Percentiles rank a stretch among this genome's conserved stretches.
These are phyloP conservation scores for Malachius bipustulatus DNA, from an alignment of 2,888 invertebrate genomes.

Conservation along the genomic window DNA sequence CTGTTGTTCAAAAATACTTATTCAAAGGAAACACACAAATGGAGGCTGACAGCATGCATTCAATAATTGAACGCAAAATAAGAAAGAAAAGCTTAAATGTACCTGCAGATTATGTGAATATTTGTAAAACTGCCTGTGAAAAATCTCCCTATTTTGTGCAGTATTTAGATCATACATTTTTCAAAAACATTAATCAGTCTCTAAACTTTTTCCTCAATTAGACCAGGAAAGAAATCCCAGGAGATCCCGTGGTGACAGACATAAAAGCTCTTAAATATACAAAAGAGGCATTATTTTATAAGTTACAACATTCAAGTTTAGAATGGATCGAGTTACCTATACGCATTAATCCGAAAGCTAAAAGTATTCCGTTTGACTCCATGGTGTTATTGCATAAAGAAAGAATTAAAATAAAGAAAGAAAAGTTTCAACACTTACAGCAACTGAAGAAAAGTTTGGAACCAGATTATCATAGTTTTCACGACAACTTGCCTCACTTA, in stretches of 20 bases:
- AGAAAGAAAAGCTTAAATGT: not conserved
- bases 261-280: conserved; percentile 15
- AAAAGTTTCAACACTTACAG: conserved; percentile 19
- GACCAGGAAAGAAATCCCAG: conserved; percentile 17
- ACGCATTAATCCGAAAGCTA: conserved; percentile 5
- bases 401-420: conserved; percentile 10
- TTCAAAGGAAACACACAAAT: conserved; percentile 4
- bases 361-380: not conserved
- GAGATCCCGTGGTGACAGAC: conserved; percentile 17
- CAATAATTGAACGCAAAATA: conserved; percentile 2
- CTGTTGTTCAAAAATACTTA: conserved; percentile 4
- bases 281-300: conserved; percentile 15
- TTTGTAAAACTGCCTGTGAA: conserved; percentile 5
- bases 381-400: conserved; percentile 7
- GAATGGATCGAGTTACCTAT: conserved; percentile 14
- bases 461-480: conserved; percentile 16
- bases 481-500: no score
- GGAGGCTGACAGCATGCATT: conserved; percentile 4
- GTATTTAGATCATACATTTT: conserved; percentile 16
- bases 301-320: conserved; percentile 12
- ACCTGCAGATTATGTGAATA: conserved; percentile 5
- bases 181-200: conserved; percentile 13
- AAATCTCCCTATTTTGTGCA: conserved; percentile 16
- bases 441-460: conserved; percentile 15
- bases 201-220: conserved; percentile 13